Evolutionary conservation across 2,113 vertebrate genomes (phyloP), one percentile per base, ranked within the genome.

Genomic region (Caranx ignobilis): DNA sequence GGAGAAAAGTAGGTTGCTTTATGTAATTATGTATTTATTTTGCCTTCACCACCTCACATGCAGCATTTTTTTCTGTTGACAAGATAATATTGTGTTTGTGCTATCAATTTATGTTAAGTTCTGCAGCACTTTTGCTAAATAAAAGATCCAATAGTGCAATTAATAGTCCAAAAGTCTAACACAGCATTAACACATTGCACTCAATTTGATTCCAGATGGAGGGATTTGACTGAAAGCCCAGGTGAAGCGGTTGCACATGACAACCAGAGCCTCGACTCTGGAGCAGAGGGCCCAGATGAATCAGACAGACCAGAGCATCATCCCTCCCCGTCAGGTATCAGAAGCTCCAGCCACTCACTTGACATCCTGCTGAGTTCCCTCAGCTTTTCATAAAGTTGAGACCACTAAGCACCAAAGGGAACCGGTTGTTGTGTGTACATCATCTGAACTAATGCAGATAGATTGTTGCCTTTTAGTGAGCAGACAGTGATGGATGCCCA

Each of bases 1-100:
- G 84, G 86, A 81, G 96, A 97, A 94, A 98, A 95, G 98, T 99
- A 96, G 64, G 94, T 91, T 34, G 0, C 43, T 60, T 60, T 64
- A 37, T 67, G 16, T 60, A 43, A 13, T 67, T 48, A 54, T 75
- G 15, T 50, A 48, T 48, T 43, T 35, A 56, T 85, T 4, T 32
- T 66, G n/a, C 34, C 9, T 61, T 10, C 48, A 9, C 43, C 60
- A 18, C 12, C 54, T 41, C 26, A 72, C 0, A n/a, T 54, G 7
- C 1, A 18, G 3, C 4, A 5, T 18, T 41, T 16, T 37, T 59
- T 55, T 65, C 34, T 74, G 32, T 41, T 75, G 18, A n/a, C 32
- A 21, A 1, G 16, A n/a, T 52, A 9, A 39, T 21, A 12, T 6
- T 61, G 10, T 32, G n/a, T 41, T 6, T 63, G 19, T 37, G 6